Percentiles rank a stretch among this genome's conserved stretches.
Conservation (phyloP, 2,113 vertebrate species). For the Desmodus rotundus region DNA sequence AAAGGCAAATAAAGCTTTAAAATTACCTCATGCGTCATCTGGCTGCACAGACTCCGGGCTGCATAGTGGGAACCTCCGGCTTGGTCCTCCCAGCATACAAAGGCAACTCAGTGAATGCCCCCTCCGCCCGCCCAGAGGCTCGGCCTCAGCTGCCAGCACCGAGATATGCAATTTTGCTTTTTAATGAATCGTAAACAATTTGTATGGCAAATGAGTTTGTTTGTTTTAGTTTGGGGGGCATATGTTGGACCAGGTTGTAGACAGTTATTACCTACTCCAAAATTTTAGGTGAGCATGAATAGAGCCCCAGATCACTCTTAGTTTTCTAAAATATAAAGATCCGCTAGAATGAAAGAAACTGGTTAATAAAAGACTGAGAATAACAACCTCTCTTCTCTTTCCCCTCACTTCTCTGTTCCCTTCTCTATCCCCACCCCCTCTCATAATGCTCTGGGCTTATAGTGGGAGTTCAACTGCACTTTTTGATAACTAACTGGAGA, state of each 20-base stretch:
- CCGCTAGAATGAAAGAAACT: constrained; percentile 83
- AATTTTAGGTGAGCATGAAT: constrained; percentile 50
- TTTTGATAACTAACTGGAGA: constrained; percentile 73
- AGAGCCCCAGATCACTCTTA: constrained; percentile 30
- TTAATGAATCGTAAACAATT: constrained; percentile 90
- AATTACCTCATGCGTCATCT: constrained; percentile 86
- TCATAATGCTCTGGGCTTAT: constrained; percentile 45
- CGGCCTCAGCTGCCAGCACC: constrained; percentile 84
- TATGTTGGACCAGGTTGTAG: constrained; percentile 73
- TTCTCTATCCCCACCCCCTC: constrained; percentile 35
- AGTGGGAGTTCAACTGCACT: constrained; percentile 71
- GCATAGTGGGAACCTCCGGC: constrained; percentile 83
- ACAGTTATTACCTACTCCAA: constrained; percentile 40
- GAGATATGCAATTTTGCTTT: constrained; percentile 87
- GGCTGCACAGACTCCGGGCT: constrained; percentile 81
- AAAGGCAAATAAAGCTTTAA: constrained; percentile 86
- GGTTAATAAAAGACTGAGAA: constrained; percentile 80
- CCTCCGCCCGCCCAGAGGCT: constrained; percentile 76
- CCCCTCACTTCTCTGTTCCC: not conserved
- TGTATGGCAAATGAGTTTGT: constrained; percentile 85
- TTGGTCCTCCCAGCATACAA: constrained; percentile 85
- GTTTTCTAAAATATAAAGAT: constrained; percentile 74
- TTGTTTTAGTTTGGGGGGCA: constrained; percentile 83
- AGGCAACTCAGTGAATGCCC: constrained; percentile 85
- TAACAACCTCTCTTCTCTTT: constrained; percentile 73